phyloP scores from a whole-genome alignment of 2,888 invertebrate genomes.

The Nephrotoma flavescens region DNA sequence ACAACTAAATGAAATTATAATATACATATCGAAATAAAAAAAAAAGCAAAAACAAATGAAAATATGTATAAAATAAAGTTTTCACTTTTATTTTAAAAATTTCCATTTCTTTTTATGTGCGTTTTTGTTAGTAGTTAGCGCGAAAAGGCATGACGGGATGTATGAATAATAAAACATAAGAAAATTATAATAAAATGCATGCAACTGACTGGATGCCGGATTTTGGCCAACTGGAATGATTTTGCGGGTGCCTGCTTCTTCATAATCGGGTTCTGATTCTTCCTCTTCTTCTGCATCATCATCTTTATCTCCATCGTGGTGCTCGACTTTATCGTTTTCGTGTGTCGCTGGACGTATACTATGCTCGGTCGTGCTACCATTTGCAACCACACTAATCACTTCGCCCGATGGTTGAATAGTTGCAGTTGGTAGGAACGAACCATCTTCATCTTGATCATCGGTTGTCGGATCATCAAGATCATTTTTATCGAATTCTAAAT shows the following conservation, averaged over 20 bases:
- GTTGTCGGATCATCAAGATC: neutral
- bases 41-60: neutral
- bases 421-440: neutral
- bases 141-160: neutral
- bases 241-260: neutral
- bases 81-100: neutral
- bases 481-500: conserved; percentile 1
- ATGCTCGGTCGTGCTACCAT: neutral
- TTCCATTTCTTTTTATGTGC: neutral
- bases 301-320: conserved; percentile 12
- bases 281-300: conserved; percentile 19
- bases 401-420: neutral
- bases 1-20: neutral
- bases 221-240: neutral
- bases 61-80: neutral
- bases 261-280: conserved; percentile 15
- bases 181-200: conserved; percentile 13
- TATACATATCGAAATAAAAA: neutral
- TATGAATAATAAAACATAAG: conserved; percentile 7
- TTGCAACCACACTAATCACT: neutral
- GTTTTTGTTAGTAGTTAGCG: neutral
- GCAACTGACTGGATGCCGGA: conserved; percentile 12
- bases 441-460: neutral
- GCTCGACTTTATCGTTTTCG: neutral
- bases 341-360: neutral